Base-by-base conservation (phyloP, 2,888 invertebrate genomes). In the Apodemia duryi region DNA sequence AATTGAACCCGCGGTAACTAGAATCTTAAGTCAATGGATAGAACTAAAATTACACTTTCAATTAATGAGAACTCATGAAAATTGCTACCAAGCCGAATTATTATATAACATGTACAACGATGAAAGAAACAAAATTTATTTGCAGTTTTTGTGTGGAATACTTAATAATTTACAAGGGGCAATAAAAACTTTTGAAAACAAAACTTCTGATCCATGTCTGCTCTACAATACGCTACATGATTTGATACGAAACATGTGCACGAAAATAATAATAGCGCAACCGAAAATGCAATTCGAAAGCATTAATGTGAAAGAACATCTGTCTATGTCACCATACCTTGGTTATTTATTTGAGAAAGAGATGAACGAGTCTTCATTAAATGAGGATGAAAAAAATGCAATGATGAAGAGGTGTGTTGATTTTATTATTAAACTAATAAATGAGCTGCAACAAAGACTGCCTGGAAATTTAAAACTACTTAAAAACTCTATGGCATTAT, bases 291-390 rank as follows among this genome's bases (percentile, higher is more conserved):
- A 70, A 63, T 70, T 69, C 63, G 65, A 67, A 65, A 67, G 63
- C 65, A 63, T 70, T 62, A 68, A 68, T 68, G 67, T 70, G 63
- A 68, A 61, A 68, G 69, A 68, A 66, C 66, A 70, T 67, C 66
- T 70, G 43, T 68, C 67, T 66, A 21, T 67, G 65, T 62, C 61
- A 57, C 69, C 69, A 63, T 67, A 71, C 65, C 64, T 71, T 63
- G 67, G 68, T 54, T 70, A 68, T 67, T 49, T 66, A 63, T 69
- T 69, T 68, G 70, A 70, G 63, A 67, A 63, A 64, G 62, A 69
- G 60, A 46, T 70, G 54, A 64, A 66, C 54, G 67, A 69, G 51
- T 68, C 66, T 65, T 61, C 65, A 49, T 41, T 66, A 21, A 52
- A 67, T 63, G 52, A 64, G 61, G 65, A 67, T 63, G 63, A 63